Conservation (phyloP, 2,888 invertebrate genomes). For the Acleris literana region DNA sequence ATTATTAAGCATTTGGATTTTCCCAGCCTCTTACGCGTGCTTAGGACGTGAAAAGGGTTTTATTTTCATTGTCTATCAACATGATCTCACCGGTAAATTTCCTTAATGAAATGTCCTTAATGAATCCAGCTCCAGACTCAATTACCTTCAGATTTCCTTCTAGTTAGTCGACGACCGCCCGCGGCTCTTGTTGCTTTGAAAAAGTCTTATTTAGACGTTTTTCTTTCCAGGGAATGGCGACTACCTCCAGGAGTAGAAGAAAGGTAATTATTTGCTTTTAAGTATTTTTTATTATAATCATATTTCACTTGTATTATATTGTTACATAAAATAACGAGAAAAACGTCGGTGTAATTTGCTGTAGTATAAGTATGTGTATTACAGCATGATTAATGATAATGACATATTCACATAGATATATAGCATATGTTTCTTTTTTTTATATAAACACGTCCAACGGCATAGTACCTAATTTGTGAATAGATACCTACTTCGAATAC, state of each 20-base stretch:
- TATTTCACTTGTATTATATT: no score
- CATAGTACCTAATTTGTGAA: no score
- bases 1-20: no score
- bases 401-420: no score
- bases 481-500: no score
- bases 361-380: no score
- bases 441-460: no score
- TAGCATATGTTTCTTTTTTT: no score
- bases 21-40: no score
- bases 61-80: background rate
- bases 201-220: constrained; percentile 11
- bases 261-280: constrained; percentile 48
- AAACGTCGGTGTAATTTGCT: no score
- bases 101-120: background rate
- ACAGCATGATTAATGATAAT: no score
- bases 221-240: constrained; percentile 46
- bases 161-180: background rate
- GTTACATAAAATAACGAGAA: no score
- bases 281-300: background rate
- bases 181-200: constrained; percentile 12
- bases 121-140: background rate
- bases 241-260: constrained; percentile 57
- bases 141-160: constrained; percentile 5
- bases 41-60: background rate
- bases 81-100: background rate